phyloP scores from a whole-genome alignment of 1,140 invertebrate genomes.

The Zaprionus africanus region DNA sequence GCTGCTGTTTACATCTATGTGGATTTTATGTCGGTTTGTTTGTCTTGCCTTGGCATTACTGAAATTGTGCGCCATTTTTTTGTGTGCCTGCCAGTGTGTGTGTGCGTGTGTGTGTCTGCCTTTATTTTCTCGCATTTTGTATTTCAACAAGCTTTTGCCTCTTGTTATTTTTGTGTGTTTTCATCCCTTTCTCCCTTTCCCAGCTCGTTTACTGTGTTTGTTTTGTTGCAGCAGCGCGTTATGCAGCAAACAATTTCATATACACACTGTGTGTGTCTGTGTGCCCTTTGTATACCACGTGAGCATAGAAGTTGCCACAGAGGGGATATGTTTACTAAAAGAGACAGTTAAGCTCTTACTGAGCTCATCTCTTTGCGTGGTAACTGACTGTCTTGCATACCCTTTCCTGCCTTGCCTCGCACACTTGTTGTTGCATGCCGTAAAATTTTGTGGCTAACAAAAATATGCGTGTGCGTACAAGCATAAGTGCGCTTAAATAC shows the following conservation, averaged over 20 bases:
- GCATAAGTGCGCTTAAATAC: slow-evolving; percentile 31
- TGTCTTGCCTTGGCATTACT: slow-evolving; percentile 43
- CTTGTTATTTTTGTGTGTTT: slow-evolving; percentile 41
- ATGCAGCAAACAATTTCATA: slow-evolving; percentile 79
- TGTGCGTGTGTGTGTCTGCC: slow-evolving; percentile 27
- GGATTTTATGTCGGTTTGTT: slow-evolving; percentile 48
- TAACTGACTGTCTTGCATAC: background rate
- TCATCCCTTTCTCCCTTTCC: too few relatives aligned
- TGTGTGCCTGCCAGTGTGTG: slow-evolving; percentile 19
- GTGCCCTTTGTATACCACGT: slow-evolving; percentile 37
- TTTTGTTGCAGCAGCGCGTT: slow-evolving; percentile 56
- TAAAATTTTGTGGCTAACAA: slow-evolving; percentile 72
- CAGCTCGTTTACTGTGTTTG: slow-evolving; percentile 25
- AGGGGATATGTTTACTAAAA: background rate
- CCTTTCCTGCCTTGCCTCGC: background rate
- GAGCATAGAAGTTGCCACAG: background rate
- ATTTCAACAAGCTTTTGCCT: slow-evolving; percentile 27
- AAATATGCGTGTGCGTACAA: slow-evolving; percentile 64
- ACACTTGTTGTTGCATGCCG: slow-evolving; percentile 28
- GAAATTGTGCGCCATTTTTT: slow-evolving; percentile 57
- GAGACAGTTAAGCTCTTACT: background rate
- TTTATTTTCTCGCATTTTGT: slow-evolving; percentile 35
- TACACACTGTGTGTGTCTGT: slow-evolving; percentile 41
- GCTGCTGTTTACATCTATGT: slow-evolving; percentile 52
- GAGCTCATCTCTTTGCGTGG: slow-evolving; percentile 1